Evolutionary conservation across 2,888 invertebrate genomes (phyloP).

Genomic region (Dromius quadrimaculatus): DNA sequence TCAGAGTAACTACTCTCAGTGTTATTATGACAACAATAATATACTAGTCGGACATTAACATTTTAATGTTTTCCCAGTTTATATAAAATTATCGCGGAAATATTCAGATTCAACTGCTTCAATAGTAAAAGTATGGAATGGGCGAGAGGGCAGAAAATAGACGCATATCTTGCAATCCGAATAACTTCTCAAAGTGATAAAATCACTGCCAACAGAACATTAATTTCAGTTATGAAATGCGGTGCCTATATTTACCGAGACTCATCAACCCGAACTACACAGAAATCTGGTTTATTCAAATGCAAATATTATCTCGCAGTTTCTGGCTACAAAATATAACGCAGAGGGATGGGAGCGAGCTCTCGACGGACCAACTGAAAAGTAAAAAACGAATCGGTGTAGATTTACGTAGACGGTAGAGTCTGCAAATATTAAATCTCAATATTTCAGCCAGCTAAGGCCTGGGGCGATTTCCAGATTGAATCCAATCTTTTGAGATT

Average conservation of each 20-base stretch:
- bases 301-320: constrained; percentile 49
- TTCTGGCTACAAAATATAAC: constrained; percentile 46
- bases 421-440: constrained; percentile 51
- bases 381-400: constrained; percentile 40
- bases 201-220: constrained; percentile 44
- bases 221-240: constrained; percentile 50
- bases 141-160: constrained; percentile 3
- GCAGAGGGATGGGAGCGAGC: constrained; percentile 12
- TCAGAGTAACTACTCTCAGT: too few relatives aligned
- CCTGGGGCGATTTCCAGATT: constrained; percentile 56
- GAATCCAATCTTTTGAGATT: constrained; percentile 59
- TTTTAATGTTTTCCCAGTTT: too few relatives aligned
- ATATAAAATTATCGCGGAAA: too few relatives aligned
- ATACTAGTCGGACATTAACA: too few relatives aligned
- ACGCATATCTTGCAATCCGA: constrained; percentile 34
- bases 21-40: too few relatives aligned
- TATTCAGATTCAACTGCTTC: not conserved
- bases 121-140: not conserved
- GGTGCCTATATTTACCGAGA: constrained; percentile 46
- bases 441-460: constrained; percentile 44
- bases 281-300: constrained; percentile 51
- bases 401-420: constrained; percentile 24
- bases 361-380: constrained; percentile 17
- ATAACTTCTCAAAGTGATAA: constrained; percentile 30
- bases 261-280: constrained; percentile 47